Base-by-base conservation (phyloP, 2,797 vertebrate species). In the Rhynchotus rufescens region DNA sequence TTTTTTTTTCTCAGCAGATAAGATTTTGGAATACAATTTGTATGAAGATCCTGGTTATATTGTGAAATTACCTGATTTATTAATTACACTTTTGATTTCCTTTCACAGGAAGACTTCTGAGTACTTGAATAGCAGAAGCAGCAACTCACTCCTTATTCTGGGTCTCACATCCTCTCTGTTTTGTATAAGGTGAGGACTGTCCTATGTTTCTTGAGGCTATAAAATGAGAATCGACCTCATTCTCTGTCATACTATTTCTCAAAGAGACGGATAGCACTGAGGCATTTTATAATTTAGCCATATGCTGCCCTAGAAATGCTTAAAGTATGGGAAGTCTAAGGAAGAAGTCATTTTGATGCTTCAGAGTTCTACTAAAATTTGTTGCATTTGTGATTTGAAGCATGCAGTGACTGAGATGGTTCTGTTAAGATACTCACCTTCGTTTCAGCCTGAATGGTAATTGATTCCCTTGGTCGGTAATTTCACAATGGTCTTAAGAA, bases 91-190 rank as follows among this genome's bases (percentile, higher is more conserved):
- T 86, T 80, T 88, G 62, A 75, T 73, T 88, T 51, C 11, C 49
- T 91, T 94, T 44, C 34, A 89, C 72, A 66, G 72, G 42, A 73
- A 89, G 36, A 51, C n/a, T 93, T 92, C 87, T 84, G 44, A 38
- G 40, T 38, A 28, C 60, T 76, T 89, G 80, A 64, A 28, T 42
- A 61, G 30, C 71, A 82, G 12, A 73, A n/a, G 61, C 9, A 62
- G 77, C 51, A 87, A 57, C 36, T 76, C 14, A 5, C 26, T 69
- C 36, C 16, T 75, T 57, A 22, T 36, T 32, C 49, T n/a, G n/a
- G 42, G 21, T 85, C 47, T 91, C 49, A 28, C 4, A 56, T 9
- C 36, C 40, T 45, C 1, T 34, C 52, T 83, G 47, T 28, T 52
- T 61, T 2, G 71, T 77, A 32, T 57, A 40, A 75, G 12, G 19